Percentiles rank a stretch among this genome's conserved stretches.
These are phyloP conservation scores for Gibbula magus DNA, from an alignment of 2,888 invertebrate genomes.

Conservation along the genomic window DNA sequence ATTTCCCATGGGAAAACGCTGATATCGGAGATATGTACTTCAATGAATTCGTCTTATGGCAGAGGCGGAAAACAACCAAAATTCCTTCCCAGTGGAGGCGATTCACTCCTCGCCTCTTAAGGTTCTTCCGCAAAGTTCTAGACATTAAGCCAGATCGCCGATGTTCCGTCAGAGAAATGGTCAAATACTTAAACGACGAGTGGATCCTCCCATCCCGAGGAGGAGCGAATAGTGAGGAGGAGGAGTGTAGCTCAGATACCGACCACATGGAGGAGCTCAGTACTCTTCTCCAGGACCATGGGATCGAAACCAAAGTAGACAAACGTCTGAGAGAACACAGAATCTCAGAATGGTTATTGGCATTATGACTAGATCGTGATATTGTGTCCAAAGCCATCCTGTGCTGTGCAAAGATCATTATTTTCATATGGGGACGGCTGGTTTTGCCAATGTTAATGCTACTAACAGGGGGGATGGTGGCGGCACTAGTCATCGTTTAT, in stretches of 20 bases:
- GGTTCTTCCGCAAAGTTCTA: slow-evolving; percentile 92
- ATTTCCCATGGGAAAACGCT: slow-evolving; percentile 89
- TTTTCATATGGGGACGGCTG: not conserved
- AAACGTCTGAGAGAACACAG: slow-evolving; percentile 89
- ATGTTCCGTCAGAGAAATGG: slow-evolving; percentile 77
- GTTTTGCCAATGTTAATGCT: not conserved
- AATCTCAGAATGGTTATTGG: slow-evolving; percentile 86
- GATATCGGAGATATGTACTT: slow-evolving; percentile 78
- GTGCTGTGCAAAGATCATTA: not conserved
- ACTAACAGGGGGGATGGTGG: not conserved
- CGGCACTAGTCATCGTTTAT: not conserved
- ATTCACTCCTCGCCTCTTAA: slow-evolving; percentile 91
- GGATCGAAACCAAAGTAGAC: slow-evolving; percentile 93
- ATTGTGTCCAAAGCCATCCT: not conserved
- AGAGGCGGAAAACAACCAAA: slow-evolving; percentile 75
- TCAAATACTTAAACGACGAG: slow-evolving; percentile 88
- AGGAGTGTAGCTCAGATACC: slow-evolving; percentile 82
- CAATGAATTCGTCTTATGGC: slow-evolving; percentile 86
- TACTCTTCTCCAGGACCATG: slow-evolving; percentile 87
- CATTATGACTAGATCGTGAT: slow-evolving; percentile 54
- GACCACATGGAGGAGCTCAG: slow-evolving; percentile 69
- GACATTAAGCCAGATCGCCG: slow-evolving; percentile 89
- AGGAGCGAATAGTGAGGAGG: slow-evolving; percentile 75
- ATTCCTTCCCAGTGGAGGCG: slow-evolving; percentile 81
- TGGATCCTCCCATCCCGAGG: slow-evolving; percentile 80